A percentile compares a stretch with the other conserved stretches of the same genome.
phyloP scores from a whole-genome alignment of 2,797 vertebrate genomes.

The Macroramphosus scolopax region DNA sequence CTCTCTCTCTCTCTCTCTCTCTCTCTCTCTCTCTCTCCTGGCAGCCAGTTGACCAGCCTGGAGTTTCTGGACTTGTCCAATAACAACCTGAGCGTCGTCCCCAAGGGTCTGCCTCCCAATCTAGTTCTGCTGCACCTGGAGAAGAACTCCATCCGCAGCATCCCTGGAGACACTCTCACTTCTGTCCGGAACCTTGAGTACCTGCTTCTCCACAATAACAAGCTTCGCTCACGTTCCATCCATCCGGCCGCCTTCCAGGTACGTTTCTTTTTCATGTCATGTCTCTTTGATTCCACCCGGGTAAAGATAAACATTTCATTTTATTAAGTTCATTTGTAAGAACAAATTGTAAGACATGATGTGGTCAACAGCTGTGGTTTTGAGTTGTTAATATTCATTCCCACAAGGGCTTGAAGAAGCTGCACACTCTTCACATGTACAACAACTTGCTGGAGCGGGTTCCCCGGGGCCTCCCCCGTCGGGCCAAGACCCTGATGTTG shows the following conservation, averaged over 20 bases:
- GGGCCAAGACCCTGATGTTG: constrained; percentile 94
- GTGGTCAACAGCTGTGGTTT: not conserved
- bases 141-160: constrained; percentile 88
- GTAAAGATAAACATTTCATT: too few species aligned
- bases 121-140: constrained; percentile 94
- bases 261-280: not conserved
- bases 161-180: constrained; percentile 83
- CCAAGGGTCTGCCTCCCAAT: constrained; percentile 88
- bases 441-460: constrained; percentile 92
- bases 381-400: constrained; percentile 6
- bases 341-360: too few species aligned
- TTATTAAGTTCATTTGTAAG: too few species aligned
- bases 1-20: too few species aligned
- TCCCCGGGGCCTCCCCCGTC: constrained; percentile 88
- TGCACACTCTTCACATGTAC: constrained; percentile 97
- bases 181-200: constrained; percentile 92
- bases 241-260: constrained; percentile 86
- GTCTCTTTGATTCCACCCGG: too few species aligned
- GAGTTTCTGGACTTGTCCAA: constrained; percentile 96
- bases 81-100: constrained; percentile 91
- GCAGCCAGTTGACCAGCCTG: constrained; percentile 85
- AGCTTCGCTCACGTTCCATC: constrained; percentile 87
- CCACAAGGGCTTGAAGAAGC: constrained; percentile 86
- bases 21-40: constrained; percentile 14
- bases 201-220: constrained; percentile 96